Percentiles rank a stretch among this genome's conserved stretches.
phyloP scores from a whole-genome alignment of 2,888 invertebrate species.

The Lycophotia porphyrea region DNA sequence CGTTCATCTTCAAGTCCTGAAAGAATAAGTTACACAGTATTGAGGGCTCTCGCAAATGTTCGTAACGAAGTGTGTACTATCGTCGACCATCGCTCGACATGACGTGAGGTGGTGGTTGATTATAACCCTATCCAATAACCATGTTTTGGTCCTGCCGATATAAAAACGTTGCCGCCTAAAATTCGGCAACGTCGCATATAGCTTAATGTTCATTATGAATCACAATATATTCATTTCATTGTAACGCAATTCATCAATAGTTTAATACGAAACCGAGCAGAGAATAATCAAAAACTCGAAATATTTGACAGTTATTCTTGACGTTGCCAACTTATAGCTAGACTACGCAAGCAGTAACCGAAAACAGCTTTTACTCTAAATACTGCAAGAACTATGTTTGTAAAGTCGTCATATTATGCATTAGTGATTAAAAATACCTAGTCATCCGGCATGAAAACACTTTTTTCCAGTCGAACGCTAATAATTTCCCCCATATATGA shows the following conservation, averaged over 20 bases:
- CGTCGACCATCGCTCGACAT: neutral
- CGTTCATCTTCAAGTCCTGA: too few relatives aligned
- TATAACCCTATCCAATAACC: too few relatives aligned
- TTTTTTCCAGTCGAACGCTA: neutral
- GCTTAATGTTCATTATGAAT: too few relatives aligned
- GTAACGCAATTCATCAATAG: neutral
- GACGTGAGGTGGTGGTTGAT: neutral
- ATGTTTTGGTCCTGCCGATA: too few relatives aligned
- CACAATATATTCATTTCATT: too few relatives aligned
- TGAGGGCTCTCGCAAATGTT: neutral
- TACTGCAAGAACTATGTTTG: neutral
- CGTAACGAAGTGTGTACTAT: neutral
- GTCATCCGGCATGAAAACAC: neutral
- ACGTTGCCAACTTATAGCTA: neutral
- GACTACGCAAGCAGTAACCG: neutral
- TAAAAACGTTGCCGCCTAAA: too few relatives aligned
- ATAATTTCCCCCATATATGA: conserved; percentile 11
- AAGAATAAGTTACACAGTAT: too few relatives aligned
- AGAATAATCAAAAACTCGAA: neutral
- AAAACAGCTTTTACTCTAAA: neutral
- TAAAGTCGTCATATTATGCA: neutral
- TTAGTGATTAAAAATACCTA: neutral
- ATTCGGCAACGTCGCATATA: too few relatives aligned
- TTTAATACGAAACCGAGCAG: too few relatives aligned
- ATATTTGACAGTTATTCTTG: neutral